A percentile compares a stretch with the other conserved stretches of the same genome.
phyloP scores from a whole-genome alignment of 2,888 invertebrate species.

The Hyppa rectilinea region DNA sequence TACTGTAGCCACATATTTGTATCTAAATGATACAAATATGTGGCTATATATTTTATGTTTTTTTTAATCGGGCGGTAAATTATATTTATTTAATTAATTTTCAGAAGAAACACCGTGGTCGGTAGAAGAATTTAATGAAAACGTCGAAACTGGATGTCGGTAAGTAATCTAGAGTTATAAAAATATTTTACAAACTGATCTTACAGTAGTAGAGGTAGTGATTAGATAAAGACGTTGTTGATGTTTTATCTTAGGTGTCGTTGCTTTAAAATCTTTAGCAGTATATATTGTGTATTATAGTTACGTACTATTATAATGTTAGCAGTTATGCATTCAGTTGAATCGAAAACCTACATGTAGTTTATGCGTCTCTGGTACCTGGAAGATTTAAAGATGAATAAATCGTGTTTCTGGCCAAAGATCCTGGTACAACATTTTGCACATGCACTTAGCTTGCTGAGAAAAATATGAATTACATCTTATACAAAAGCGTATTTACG shows the following conservation, averaged over 20 bases:
- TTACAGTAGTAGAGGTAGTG: neutral
- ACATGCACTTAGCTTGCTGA: too few relatives aligned
- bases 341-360: slow-evolving; percentile 8
- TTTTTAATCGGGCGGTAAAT: neutral
- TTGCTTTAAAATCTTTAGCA: neutral
- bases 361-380: slow-evolving; percentile 38
- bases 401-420: slow-evolving; percentile 17
- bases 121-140: slow-evolving; percentile 96
- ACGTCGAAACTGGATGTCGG: slow-evolving; percentile 95
- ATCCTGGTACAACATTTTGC: too few relatives aligned
- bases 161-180: slow-evolving; percentile 72
- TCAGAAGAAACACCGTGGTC: slow-evolving; percentile 95
- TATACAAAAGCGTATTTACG: too few relatives aligned
- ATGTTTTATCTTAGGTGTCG: neutral
- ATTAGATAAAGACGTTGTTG: neutral
- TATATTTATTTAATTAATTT: slow-evolving; percentile 40
- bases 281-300: too few relatives aligned
- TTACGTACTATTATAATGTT: neutral
- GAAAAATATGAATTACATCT: too few relatives aligned
- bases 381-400: slow-evolving; percentile 35
- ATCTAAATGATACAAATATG: too few relatives aligned
- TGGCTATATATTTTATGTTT: too few relatives aligned
- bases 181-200: neutral
- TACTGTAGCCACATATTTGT: too few relatives aligned
- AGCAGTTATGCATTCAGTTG: slow-evolving; percentile 1